Evolutionary conservation across 2,797 vertebrate genomes (phyloP), one percentile per base, ranked within the genome.

Genomic region (Miichthys miiuy): DNA sequence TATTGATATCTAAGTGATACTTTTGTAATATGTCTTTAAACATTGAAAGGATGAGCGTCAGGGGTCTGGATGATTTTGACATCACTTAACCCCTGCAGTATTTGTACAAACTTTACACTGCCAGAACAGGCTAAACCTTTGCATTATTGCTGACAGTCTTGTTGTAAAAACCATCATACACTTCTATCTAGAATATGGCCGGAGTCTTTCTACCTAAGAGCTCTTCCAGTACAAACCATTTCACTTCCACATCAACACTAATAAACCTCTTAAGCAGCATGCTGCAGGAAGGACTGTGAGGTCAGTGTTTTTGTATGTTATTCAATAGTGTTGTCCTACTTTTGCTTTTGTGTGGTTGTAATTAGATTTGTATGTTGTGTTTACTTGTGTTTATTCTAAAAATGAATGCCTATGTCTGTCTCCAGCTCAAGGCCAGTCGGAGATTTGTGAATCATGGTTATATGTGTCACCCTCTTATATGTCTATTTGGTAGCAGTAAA

Each of bases 11-110:
- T 14, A 3, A 38, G 60, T n/a, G 27, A 71, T 71, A 0, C 1
- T 72, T 72, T 38, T 51, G n/a, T 71, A 73, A 44, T n/a, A 61
- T 55, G 17, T 76, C 21, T 72, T 60, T 70, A 52, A 79, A 60
- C n/a, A 63, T 55, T 47, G 20, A 4, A 18, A 18, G 48, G 25
- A 62, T 34, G 48, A 78, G 50, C 44, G 63, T 38, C 65, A 64
- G 17, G 61, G 68, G 68, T 68, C 57, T 55, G 17, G 42, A 44
- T 71, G 46, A 46, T 68, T 81, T 61, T 54, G 30, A 78, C 34
- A 56, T 79, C 30, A 47, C 23, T 42, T 48, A 44, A 17, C 1
- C 18, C 0, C 8, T 72, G n/a, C 55, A 58, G 46, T 55, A 44
- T 64, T 68, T 67, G 17, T 69, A 72, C 41, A 64, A 14, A 46